A percentile compares a stretch with the other conserved stretches of the same genome.
phyloP scores from a whole-genome alignment of 2,113 vertebrate genomes.

The Hippocampus zosterae region DNA sequence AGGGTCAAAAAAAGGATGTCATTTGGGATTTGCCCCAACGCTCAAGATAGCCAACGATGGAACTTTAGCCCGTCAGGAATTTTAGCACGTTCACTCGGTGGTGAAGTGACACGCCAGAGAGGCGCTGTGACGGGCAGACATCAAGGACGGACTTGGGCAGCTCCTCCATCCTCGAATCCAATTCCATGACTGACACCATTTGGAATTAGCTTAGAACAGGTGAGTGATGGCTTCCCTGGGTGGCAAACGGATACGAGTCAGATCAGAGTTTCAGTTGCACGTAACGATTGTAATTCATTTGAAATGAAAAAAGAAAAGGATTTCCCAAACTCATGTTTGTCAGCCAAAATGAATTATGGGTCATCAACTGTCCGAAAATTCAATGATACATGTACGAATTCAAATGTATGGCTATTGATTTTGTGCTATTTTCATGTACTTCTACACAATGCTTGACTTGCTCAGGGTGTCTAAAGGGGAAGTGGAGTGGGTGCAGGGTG shows the following conservation, averaged over 20 bases:
- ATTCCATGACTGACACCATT: slow-evolving; percentile 66
- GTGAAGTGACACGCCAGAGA: slow-evolving; percentile 67
- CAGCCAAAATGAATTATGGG: background rate
- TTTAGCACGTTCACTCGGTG: slow-evolving; percentile 55
- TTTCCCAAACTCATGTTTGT: background rate
- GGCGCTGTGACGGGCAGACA: slow-evolving; percentile 64
- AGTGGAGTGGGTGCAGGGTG: background rate
- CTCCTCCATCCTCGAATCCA: slow-evolving; percentile 63
- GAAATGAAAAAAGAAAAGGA: background rate
- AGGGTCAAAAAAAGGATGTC: slow-evolving; percentile 52
- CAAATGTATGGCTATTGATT: background rate
- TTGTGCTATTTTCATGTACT: background rate
- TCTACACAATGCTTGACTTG: background rate
- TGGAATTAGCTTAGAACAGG: slow-evolving; percentile 69
- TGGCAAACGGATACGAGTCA: background rate
- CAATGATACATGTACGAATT: background rate
- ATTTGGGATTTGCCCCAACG: slow-evolving; percentile 56
- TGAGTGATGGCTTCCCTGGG: slow-evolving; percentile 64
- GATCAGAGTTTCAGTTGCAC: slow-evolving; percentile 23
- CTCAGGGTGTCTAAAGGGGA: background rate
- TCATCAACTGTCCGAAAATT: background rate
- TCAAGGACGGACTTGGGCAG: slow-evolving; percentile 43
- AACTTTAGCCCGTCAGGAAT: slow-evolving; percentile 46
- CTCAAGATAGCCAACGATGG: slow-evolving; percentile 52
- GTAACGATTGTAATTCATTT: background rate